These are phyloP conservation scores for Apocheima hispidaria DNA, from an alignment of 2,888 invertebrate species.

Conservation along the genomic window DNA sequence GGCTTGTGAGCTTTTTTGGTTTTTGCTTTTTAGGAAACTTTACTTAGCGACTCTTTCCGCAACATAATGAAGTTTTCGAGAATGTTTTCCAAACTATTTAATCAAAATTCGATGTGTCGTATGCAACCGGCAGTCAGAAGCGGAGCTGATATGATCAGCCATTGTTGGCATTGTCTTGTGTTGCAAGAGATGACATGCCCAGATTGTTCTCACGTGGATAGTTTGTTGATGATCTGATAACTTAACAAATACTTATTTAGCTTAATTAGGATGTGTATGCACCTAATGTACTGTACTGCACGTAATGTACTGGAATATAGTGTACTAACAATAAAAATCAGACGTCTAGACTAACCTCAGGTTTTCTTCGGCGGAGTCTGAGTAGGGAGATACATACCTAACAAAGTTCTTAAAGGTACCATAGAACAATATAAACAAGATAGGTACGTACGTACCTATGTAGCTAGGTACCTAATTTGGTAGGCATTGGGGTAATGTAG, in stretches of 20 bases:
- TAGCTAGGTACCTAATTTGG: no score
- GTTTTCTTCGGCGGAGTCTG: no score
- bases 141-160: conserved; percentile 42
- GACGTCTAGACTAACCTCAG: no score
- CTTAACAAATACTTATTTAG: conserved; percentile 20
- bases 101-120: conserved; percentile 7
- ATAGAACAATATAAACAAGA: no score
- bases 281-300: no score
- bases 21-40: no score
- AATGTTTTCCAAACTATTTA: background rate
- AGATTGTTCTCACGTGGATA: conserved; percentile 49
- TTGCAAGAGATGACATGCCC: conserved; percentile 45
- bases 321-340: background rate
- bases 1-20: background rate
- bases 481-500: no score
- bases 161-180: conserved; percentile 51
- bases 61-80: background rate
- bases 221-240: conserved; percentile 39
- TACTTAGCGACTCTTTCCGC: background rate
- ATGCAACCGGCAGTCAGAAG: conserved; percentile 1
- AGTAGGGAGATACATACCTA: no score
- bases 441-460: no score
- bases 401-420: no score
- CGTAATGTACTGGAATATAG: no score
- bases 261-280: conserved; percentile 10